Conservation (phyloP, 2,888 invertebrate genomes). For the Rapana venosa region DNA sequence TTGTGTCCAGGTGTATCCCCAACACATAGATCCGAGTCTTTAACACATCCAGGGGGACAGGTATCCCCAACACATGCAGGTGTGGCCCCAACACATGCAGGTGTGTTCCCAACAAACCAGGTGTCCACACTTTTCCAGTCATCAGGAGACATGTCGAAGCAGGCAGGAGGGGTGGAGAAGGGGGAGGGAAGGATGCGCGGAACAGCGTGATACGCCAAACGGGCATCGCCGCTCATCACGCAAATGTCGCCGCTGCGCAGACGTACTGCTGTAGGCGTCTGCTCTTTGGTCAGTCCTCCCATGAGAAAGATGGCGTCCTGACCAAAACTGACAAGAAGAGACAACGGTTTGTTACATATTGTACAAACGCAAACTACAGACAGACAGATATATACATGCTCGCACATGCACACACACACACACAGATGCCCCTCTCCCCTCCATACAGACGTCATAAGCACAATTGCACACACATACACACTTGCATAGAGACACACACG, state of each 20-base stretch:
- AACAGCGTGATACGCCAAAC: conserved; percentile 95
- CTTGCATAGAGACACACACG: not conserved
- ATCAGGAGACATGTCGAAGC: not conserved
- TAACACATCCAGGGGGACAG: too few species aligned
- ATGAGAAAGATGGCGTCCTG: conserved; percentile 95
- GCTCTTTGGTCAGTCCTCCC: conserved; percentile 86
- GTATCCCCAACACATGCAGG: not conserved
- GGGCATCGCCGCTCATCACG: conserved; percentile 91
- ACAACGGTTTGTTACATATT: not conserved
- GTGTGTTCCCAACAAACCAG: not conserved
- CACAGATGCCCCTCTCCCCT: not conserved
- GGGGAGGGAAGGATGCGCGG: conserved; percentile 85
- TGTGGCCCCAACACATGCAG: not conserved
- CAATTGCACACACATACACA: not conserved
- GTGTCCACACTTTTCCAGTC: not conserved
- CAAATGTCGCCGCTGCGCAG: conserved; percentile 93
- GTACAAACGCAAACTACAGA: not conserved
- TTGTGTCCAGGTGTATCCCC: too few species aligned
- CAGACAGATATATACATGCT: not conserved
- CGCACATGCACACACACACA: conserved; percentile 1
- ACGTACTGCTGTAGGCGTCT: conserved; percentile 81
- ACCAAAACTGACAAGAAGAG: conserved; percentile 87
- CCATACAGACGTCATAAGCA: not conserved
- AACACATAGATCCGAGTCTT: too few species aligned
- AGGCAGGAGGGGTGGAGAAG: not conserved